Base-by-base conservation (phyloP, 92 coral and sea anemone species). In the Porites cylindrica region DNA sequence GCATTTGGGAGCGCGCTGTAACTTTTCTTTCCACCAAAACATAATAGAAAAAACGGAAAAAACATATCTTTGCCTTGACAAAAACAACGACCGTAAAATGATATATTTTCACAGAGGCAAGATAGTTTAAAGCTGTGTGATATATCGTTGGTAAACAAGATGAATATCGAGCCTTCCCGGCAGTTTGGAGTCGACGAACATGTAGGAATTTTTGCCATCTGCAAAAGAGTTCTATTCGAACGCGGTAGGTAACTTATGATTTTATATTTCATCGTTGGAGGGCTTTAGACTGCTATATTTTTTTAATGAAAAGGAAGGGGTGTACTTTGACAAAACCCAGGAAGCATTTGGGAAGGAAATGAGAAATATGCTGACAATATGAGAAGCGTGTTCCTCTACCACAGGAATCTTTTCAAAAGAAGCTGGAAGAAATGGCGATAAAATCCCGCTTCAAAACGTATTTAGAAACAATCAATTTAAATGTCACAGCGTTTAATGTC, bases 161-260 rank as follows among this genome's bases (percentile, higher is more conserved):
- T 83, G 78, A 70, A 56, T 70, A 71, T 82, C 78, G 76, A 69
- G 70, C 4, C 19, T 62, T 81, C 29, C 66, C 43, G 85, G 76
- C 76, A 68, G 20, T 12, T 56, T 71, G 86, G 86, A 82, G 86
- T 52, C 78, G 47, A 16, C 7, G 78, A 70, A 19, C 86, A 82
- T 11, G 78, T 51, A 82, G 86, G 86, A 82, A 70, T 82, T 82
- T 78, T 66, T 80, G 71, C 69, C 86, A 83, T 83, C 87, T 83
- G 87, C 52, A 51, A 29, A 77, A 70, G 29, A 60, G 62, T 63
- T 59, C 16, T 65, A 62, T 56, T 82, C 19, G 56, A 29, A 66
- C 64, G 87, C 87, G 87, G 87, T 83, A 83, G 87, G 87, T 83
- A 83, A 66, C 80, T 72, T 83, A 61, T 73, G 80, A 83, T 74